phyloP scores from a whole-genome alignment of 2,888 invertebrate species.

The Temnothorax ravouxi region DNA sequence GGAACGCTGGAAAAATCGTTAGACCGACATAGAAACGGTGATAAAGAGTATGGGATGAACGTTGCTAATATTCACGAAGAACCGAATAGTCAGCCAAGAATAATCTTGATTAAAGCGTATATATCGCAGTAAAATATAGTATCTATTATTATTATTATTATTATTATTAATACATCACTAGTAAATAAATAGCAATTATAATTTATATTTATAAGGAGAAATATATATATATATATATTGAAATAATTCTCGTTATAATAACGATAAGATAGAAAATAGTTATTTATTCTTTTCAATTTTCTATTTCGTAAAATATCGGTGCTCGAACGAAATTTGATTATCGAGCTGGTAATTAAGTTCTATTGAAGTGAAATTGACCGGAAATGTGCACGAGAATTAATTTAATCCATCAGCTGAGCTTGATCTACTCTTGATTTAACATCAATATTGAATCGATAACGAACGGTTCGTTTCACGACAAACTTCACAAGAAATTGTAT shows the following conservation, averaged over 20 bases:
- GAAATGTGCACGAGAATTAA: slow-evolving; percentile 32
- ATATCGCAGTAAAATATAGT: background rate
- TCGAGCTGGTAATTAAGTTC: slow-evolving; percentile 35
- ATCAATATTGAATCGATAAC: slow-evolving; percentile 46
- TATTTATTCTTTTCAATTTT: background rate
- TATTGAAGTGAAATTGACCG: slow-evolving; percentile 28
- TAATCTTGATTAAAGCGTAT: background rate
- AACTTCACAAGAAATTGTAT: slow-evolving; percentile 20
- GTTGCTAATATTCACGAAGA: background rate
- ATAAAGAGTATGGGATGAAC: background rate
- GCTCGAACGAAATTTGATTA: background rate
- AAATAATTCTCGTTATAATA: background rate
- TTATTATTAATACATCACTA: background rate
- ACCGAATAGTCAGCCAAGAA: background rate
- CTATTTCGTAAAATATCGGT: slow-evolving; percentile 9
- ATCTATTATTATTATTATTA: background rate
- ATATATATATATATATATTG: background rate
- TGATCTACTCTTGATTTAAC: slow-evolving; percentile 36
- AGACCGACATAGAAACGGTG: background rate
- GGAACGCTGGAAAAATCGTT: slow-evolving; percentile 21
- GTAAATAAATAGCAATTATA: slow-evolving; percentile 12
- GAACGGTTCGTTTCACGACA: slow-evolving; percentile 37
- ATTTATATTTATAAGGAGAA: background rate
- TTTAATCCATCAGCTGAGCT: slow-evolving; percentile 26
- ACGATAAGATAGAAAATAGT: background rate